These are phyloP conservation scores for Nesoenas mayeri DNA, from an alignment of 2,113 vertebrate genomes.

Conservation along the genomic window DNA sequence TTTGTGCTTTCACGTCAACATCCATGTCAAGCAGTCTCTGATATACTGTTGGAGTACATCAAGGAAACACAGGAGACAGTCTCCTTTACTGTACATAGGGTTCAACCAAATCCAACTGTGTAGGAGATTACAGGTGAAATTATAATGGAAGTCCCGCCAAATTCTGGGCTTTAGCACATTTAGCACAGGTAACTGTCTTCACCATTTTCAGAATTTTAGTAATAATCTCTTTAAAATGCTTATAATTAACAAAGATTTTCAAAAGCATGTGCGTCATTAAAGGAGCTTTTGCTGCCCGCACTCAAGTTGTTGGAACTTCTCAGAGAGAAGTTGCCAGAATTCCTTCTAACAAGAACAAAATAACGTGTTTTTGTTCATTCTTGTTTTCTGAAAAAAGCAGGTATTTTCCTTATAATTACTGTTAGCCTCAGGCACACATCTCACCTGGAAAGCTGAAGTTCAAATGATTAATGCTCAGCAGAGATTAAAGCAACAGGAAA, in stretches of 20 bases:
- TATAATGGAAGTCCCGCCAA: fast-evolving
- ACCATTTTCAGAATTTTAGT: neutral
- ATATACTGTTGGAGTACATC: neutral
- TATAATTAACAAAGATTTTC: neutral
- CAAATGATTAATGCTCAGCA: neutral
- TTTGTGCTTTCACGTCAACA: neutral
- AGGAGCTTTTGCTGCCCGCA: neutral
- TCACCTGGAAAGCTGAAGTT: conserved; percentile 28
- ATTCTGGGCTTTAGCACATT: neutral
- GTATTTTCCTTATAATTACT: conserved; percentile 18
- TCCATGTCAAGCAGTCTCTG: neutral
- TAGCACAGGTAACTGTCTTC: neutral
- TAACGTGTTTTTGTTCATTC: neutral
- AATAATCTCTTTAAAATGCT: neutral
- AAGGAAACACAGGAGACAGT: neutral
- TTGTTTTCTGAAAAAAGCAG: neutral
- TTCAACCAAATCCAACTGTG: neutral
- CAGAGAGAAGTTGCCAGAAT: neutral
- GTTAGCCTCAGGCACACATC: neutral
- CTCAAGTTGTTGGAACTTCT: neutral
- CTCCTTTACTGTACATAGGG: no score
- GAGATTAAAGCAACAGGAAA: neutral
- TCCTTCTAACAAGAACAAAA: conserved; percentile 5
- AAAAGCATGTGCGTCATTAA: neutral
- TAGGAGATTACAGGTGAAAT: neutral